Percentiles rank a stretch among this genome's conserved stretches.
Conservation (phyloP, 1,140 invertebrate genomes). For the Drosophila parabipectinata region DNA sequence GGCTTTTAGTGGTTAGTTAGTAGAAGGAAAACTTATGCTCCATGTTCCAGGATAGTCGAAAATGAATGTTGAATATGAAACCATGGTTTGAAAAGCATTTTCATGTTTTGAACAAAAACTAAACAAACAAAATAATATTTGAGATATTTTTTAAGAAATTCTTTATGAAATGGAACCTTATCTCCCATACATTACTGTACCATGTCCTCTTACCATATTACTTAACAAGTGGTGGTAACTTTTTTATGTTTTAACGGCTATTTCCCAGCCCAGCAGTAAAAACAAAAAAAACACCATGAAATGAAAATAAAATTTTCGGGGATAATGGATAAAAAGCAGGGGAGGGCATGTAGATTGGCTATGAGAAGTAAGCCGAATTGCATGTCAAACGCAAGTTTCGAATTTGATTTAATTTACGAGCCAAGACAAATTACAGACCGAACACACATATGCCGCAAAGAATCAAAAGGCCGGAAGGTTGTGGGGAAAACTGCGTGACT, state of each 20-base stretch:
- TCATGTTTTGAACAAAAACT: not conserved
- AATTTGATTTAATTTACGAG: conserved; percentile 80
- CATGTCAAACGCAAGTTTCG: conserved; percentile 79
- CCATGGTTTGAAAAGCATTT: conserved; percentile 2
- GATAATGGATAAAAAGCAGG: conserved; percentile 21
- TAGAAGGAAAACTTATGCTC: not conserved
- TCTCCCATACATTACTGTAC: too few species aligned
- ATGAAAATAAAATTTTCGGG: conserved; percentile 32
- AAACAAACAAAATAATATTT: not conserved
- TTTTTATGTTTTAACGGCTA: conserved; percentile 73
- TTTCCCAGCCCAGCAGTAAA: conserved; percentile 45
- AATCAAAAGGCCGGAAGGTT: conserved; percentile 8
- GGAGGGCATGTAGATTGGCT: not conserved
- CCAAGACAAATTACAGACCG: conserved; percentile 67
- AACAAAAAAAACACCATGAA: conserved; percentile 22
- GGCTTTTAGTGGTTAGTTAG: conserved; percentile 9
- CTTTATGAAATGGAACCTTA: too few species aligned
- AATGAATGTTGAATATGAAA: not conserved
- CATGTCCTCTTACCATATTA: not conserved
- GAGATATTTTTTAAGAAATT: not conserved
- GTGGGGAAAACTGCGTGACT: conserved; percentile 57
- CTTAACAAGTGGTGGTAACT: conserved; percentile 37
- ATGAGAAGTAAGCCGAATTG: conserved; percentile 55
- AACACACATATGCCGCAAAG: conserved; percentile 43
- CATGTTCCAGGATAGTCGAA: conserved; percentile 26